A percentile compares a stretch with the other conserved stretches of the same genome.
Conservation (phyloP, 2,113 vertebrate species). For the Cathartes aura region DNA sequence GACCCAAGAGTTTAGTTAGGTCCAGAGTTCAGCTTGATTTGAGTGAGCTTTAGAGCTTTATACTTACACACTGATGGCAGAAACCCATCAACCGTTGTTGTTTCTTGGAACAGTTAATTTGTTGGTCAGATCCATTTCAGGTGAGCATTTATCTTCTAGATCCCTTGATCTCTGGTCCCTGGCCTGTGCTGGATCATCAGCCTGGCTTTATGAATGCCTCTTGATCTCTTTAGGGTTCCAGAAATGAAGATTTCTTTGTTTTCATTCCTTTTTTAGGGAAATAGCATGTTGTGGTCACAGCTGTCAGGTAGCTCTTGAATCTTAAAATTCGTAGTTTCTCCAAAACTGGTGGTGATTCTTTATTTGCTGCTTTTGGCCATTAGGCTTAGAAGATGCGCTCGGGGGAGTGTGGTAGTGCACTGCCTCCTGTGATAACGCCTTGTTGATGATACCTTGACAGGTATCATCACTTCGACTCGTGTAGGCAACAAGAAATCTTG, state of each 20-base stretch:
- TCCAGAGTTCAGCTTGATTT: not conserved
- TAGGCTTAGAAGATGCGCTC: not conserved
- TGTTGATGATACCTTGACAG: not conserved
- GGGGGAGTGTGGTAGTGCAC: rapidly evolving
- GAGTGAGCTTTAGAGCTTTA: not conserved
- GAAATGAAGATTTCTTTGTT: not conserved
- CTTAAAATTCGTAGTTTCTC: not conserved
- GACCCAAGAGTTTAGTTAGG: not conserved
- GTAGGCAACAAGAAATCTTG: not conserved
- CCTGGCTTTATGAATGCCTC: not conserved
- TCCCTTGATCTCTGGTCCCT: not conserved
- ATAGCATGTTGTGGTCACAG: not conserved
- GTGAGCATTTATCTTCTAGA: rapidly evolving
- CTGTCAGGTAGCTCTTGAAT: not conserved
- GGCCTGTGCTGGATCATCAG: not conserved
- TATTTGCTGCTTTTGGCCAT: not conserved
- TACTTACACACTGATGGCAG: not conserved
- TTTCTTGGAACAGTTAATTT: not conserved
- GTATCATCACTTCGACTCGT: rapidly evolving
- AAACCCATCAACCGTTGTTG: not conserved
- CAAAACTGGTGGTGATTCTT: not conserved
- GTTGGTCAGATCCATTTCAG: not conserved
- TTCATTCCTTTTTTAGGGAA: not conserved
- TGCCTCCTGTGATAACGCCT: not conserved
- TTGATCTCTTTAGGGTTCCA: not conserved